Conservation (phyloP, 2,888 invertebrate species). For the Reticulitermes lucifugus region DNA sequence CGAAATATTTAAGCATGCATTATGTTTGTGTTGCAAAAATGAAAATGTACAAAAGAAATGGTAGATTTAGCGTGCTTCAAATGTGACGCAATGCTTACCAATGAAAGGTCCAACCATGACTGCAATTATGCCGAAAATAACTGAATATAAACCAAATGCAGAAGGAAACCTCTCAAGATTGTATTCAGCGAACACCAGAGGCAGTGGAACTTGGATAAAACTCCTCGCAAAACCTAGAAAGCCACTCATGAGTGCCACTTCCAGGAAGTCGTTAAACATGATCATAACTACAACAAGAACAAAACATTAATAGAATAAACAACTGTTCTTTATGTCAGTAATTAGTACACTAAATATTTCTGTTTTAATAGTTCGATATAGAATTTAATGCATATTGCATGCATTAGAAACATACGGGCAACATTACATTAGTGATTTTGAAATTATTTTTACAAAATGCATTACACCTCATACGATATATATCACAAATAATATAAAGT, state of each 20-base stretch:
- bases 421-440: too few species aligned
- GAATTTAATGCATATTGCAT: too few species aligned
- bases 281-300: slow-evolving; percentile 67
- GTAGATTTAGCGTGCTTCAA: neutral
- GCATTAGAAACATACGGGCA: too few species aligned
- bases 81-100: slow-evolving; percentile 25
- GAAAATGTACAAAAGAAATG: too few species aligned
- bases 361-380: too few species aligned
- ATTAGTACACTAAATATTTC: too few species aligned
- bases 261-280: slow-evolving; percentile 68
- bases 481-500: too few species aligned
- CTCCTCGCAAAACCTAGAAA: slow-evolving; percentile 73
- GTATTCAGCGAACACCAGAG: slow-evolving; percentile 76
- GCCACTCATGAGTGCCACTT: slow-evolving; percentile 64
- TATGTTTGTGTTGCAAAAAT: too few species aligned
- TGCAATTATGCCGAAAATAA: slow-evolving; percentile 76
- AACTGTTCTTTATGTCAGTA: too few species aligned
- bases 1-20: too few species aligned
- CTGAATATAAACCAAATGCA: slow-evolving; percentile 78
- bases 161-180: slow-evolving; percentile 77
- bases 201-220: slow-evolving; percentile 76
- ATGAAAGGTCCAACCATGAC: slow-evolving; percentile 66
- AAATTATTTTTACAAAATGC: too few species aligned
- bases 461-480: too few species aligned
- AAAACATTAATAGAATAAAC: neutral